These are phyloP conservation scores for Saturnia japonica DNA, from an alignment of 2,888 invertebrate species.

Conservation along the genomic window DNA sequence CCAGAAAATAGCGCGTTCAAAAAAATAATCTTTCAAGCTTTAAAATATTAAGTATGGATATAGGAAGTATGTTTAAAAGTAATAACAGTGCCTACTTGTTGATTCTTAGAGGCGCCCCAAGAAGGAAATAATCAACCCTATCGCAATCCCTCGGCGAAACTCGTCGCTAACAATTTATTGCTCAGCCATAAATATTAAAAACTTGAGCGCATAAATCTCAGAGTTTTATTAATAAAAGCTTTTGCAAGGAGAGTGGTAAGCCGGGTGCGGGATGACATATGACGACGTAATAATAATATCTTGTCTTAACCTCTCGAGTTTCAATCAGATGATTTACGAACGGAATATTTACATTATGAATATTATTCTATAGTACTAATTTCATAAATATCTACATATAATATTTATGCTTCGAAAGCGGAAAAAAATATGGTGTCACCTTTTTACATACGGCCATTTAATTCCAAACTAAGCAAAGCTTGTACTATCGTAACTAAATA, in stretches of 20 bases:
- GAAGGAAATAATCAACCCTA: constrained; percentile 75
- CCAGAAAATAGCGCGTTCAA: too few relatives aligned
- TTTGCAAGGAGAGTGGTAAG: constrained; percentile 46
- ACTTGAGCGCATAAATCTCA: constrained; percentile 74
- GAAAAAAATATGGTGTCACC: too few relatives aligned
- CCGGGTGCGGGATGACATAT: constrained; percentile 37
- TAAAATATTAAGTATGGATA: background rate
- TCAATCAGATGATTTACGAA: background rate
- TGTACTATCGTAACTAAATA: too few relatives aligned
- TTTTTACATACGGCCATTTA: too few relatives aligned
- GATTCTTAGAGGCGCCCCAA: constrained; percentile 56
- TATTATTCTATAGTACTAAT: too few relatives aligned
- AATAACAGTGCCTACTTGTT: constrained; percentile 60
- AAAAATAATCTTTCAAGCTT: too few relatives aligned
- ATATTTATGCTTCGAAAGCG: too few relatives aligned
- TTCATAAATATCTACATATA: too few relatives aligned
- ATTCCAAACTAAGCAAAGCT: too few relatives aligned
- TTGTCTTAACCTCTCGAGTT: constrained; percentile 30
- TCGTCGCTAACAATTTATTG: constrained; percentile 76
- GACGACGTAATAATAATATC: constrained; percentile 50
- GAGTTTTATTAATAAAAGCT: constrained; percentile 71
- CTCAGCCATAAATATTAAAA: constrained; percentile 79
- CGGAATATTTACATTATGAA: background rate
- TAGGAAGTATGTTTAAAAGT: background rate
- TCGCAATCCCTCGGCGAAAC: constrained; percentile 46